A percentile compares a stretch with the other conserved stretches of the same genome.
These are phyloP conservation scores for Pantala flavescens DNA, from an alignment of 1,140 invertebrate genomes.

Conservation along the genomic window DNA sequence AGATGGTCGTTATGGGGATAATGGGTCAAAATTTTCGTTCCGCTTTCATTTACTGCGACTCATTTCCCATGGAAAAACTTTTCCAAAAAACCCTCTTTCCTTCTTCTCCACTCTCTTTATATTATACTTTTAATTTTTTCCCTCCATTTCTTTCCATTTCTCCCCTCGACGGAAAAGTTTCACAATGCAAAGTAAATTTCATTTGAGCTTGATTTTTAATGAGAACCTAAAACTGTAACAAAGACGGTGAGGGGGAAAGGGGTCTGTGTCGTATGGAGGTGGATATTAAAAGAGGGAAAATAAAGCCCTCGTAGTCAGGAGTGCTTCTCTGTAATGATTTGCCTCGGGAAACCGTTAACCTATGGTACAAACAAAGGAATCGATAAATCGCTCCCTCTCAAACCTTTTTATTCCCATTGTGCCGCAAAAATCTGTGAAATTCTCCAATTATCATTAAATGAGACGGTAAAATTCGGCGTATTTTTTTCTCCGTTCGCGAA, in stretches of 20 bases:
- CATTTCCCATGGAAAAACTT: not conserved
- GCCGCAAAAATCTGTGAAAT: not conserved
- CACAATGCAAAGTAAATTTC: slow-evolving; percentile 10
- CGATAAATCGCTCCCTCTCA: not conserved
- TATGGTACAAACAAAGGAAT: slow-evolving; percentile 3
- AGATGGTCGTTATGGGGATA: slow-evolving; percentile 8
- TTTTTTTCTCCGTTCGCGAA: no score
- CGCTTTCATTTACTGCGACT: not conserved
- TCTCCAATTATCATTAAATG: slow-evolving; percentile 3
- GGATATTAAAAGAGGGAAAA: slow-evolving; percentile 2
- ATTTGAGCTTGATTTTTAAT: slow-evolving; percentile 8
- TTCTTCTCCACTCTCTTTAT: not conserved
- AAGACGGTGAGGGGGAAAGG: not conserved
- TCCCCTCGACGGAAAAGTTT: not conserved
- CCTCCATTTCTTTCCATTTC: not conserved
- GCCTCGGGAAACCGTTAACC: slow-evolving; percentile 6
- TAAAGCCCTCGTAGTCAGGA: not conserved
- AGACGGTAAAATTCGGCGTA: no score
- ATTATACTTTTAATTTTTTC: not conserved
- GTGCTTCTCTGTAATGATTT: not conserved
- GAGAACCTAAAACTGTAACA: slow-evolving; percentile 1
- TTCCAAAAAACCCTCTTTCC: not conserved
- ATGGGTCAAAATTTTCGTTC: slow-evolving; percentile 9
- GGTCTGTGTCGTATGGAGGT: not conserved
- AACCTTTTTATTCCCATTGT: not conserved